Conservation (phyloP, 1,140 invertebrate species). For the Drosophila persimilis region DNA sequence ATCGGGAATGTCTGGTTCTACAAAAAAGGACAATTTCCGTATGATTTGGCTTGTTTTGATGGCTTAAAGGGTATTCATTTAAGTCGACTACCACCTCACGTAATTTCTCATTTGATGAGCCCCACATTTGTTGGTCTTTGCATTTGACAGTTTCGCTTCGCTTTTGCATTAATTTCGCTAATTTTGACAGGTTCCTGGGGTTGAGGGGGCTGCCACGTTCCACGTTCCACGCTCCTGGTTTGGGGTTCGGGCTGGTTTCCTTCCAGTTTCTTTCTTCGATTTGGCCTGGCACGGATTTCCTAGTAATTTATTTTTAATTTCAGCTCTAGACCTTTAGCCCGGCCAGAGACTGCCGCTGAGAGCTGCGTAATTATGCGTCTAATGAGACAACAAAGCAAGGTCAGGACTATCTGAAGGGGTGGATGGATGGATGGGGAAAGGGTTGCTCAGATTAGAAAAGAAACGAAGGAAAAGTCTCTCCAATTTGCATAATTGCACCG, state of each 20-base stretch:
- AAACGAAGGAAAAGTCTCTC: conserved; percentile 47
- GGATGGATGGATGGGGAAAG: conserved; percentile 18
- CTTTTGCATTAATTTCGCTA: conserved; percentile 72
- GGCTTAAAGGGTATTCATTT: background rate
- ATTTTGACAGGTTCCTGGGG: conserved; percentile 65
- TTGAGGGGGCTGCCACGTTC: background rate
- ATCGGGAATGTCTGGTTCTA: too few relatives aligned
- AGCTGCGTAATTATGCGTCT: conserved; percentile 73
- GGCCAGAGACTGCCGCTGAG: conserved; percentile 42
- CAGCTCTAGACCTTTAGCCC: conserved; percentile 43
- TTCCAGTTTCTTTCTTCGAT: conserved; percentile 57
- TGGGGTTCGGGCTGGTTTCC: conserved; percentile 4
- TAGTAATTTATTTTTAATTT: conserved; percentile 80
- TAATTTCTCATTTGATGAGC: background rate
- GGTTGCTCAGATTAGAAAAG: conserved; percentile 45
- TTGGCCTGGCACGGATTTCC: conserved; percentile 57
- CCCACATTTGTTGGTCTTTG: conserved; percentile 35
- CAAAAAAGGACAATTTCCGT: background rate
- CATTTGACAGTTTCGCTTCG: conserved; percentile 63
- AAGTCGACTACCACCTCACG: background rate
- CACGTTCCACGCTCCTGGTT: background rate
- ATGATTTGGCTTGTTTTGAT: background rate
- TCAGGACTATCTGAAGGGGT: conserved; percentile 20
- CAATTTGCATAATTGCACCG: conserved; percentile 77
- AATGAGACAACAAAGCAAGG: conserved; percentile 80